These are phyloP conservation scores for Caerostris extrusa DNA, from an alignment of 1,140 invertebrate genomes.

Conservation along the genomic window DNA sequence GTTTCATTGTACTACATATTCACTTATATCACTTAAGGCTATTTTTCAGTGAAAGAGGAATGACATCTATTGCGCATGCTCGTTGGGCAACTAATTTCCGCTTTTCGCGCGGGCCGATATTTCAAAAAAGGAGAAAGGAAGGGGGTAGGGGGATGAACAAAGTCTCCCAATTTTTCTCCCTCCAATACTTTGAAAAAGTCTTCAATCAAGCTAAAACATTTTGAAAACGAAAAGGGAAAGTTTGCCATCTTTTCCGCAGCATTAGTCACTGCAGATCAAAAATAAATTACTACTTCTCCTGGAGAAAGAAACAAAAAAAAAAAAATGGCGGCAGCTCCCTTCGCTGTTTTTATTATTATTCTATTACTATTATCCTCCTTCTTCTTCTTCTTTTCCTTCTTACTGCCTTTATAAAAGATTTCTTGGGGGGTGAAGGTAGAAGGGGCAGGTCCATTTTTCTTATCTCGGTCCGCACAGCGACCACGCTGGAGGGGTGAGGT, in stretches of 20 bases:
- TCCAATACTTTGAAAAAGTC: constrained; percentile 53
- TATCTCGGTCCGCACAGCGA: constrained; percentile 50
- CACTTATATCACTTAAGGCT: too few species aligned
- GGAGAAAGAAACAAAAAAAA: not conserved
- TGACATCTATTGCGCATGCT: not conserved
- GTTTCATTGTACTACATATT: too few species aligned
- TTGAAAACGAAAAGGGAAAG: constrained; percentile 14
- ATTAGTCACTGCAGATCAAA: constrained; percentile 65
- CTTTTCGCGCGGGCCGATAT: constrained; percentile 40
- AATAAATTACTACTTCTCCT: constrained; percentile 58
- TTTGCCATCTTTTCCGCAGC: constrained; percentile 55
- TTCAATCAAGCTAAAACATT: constrained; percentile 62
- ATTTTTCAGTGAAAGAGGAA: not conserved
- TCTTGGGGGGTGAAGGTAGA: not conserved
- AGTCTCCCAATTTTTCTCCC: not conserved
- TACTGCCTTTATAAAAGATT: constrained; percentile 59
- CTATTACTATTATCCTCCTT: constrained; percentile 43
- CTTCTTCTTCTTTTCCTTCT: not conserved
- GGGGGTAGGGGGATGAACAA: not conserved
- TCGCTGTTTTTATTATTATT: constrained; percentile 48
- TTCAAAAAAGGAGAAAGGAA: not conserved
- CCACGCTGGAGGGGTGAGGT: constrained; percentile 6
- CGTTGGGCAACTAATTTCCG: not conserved
- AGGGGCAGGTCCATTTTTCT: constrained; percentile 36
- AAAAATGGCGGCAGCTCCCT: not conserved